phyloP scores from a whole-genome alignment of 1,140 invertebrate species.

The Mya arenaria region DNA sequence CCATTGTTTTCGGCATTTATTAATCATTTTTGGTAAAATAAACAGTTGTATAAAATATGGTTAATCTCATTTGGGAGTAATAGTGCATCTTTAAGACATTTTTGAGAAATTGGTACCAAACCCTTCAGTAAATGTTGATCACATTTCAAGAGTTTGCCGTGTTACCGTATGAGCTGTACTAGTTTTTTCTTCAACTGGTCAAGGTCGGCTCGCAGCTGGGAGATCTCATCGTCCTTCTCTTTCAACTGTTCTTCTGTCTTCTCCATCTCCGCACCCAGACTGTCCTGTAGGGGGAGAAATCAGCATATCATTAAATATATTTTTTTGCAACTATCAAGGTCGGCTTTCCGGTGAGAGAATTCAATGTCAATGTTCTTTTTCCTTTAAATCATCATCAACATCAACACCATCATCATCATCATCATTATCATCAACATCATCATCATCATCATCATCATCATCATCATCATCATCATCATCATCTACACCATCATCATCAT shows the following conservation, averaged over 20 bases:
- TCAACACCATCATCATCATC: not conserved
- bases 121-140: not conserved
- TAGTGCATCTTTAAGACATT: too few species aligned
- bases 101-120: too few species aligned
- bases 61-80: too few species aligned
- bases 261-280: constrained; percentile 50
- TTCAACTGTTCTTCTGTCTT: constrained; percentile 50
- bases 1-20: too few species aligned
- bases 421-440: not conserved
- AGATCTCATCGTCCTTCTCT: constrained; percentile 62
- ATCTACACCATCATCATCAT: not conserved
- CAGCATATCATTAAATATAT: too few species aligned
- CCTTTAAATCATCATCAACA: not conserved
- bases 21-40: too few species aligned
- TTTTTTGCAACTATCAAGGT: not conserved
- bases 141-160: not conserved
- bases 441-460: not conserved
- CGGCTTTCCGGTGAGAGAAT: not conserved
- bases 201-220: constrained; percentile 69
- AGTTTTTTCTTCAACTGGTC: constrained; percentile 79
- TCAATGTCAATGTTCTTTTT: not conserved
- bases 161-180: constrained; percentile 78
- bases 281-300: constrained; percentile 54
- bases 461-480: not conserved
- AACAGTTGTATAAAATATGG: too few species aligned